These are phyloP conservation scores for Pampusana beccarii DNA, from an alignment of 2,113 vertebrate species.

Conservation along the genomic window DNA sequence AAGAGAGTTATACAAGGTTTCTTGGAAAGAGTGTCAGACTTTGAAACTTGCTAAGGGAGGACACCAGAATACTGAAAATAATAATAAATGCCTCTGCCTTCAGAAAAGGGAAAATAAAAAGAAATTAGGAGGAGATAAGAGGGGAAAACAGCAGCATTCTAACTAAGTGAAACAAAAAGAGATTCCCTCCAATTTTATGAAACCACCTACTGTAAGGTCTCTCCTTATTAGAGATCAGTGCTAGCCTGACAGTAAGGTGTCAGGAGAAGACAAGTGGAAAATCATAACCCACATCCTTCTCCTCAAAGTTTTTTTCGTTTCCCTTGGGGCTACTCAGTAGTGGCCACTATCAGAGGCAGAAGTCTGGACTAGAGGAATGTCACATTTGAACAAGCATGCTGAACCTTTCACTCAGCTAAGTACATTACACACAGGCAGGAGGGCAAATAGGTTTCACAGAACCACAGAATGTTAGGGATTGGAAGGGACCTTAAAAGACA, in stretches of 20 bases:
- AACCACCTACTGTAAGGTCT: neutral
- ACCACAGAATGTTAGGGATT: too few relatives aligned
- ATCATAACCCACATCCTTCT: neutral
- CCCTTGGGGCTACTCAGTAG: too few relatives aligned
- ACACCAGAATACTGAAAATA: neutral
- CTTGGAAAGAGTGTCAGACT: neutral
- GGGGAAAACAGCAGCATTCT: neutral
- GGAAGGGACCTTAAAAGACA: too few relatives aligned
- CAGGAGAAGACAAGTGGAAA: neutral
- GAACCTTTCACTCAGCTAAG: neutral
- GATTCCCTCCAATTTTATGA: neutral
- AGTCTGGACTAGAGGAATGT: neutral
- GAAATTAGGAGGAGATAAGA: neutral
- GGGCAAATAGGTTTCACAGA: neutral
- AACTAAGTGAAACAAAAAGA: neutral
- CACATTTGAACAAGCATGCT: fast-evolving
- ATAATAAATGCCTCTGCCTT: neutral
- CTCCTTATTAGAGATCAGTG: neutral
- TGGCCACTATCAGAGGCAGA: neutral
- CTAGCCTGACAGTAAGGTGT: neutral
- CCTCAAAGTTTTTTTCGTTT: neutral
- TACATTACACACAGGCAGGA: neutral
- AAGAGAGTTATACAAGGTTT: neutral
- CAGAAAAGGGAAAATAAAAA: neutral
- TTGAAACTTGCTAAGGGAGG: neutral